A percentile compares a stretch with the other conserved stretches of the same genome.
phyloP scores from a whole-genome alignment of 2,888 invertebrate species.

The Germaria angustata region DNA sequence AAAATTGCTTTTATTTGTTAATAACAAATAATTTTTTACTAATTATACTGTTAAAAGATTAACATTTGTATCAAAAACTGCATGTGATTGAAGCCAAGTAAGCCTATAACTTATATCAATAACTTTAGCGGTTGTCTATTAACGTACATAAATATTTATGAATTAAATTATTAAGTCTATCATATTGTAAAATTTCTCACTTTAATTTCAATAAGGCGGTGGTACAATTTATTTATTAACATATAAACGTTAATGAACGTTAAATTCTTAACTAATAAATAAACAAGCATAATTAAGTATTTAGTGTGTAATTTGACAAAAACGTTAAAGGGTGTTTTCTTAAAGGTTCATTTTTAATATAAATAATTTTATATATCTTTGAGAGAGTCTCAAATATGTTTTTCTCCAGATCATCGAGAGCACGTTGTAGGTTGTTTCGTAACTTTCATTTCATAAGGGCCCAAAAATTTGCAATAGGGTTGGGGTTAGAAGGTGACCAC shows the following conservation, averaged over 20 bases:
- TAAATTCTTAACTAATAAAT: constrained; percentile 11
- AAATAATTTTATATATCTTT: too few relatives aligned
- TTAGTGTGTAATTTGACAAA: not conserved
- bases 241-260: constrained; percentile 8
- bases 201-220: not conserved
- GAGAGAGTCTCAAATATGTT: too few relatives aligned
- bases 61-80: not conserved
- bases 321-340: too few relatives aligned
- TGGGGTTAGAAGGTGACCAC: too few relatives aligned
- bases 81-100: not conserved
- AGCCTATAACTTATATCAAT: too few relatives aligned
- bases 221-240: not conserved
- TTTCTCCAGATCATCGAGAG: too few relatives aligned
- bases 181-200: constrained; percentile 33
- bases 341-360: too few relatives aligned
- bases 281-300: not conserved
- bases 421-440: too few relatives aligned
- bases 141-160: not conserved
- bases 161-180: constrained; percentile 22
- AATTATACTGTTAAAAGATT: constrained; percentile 8
- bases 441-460: too few relatives aligned
- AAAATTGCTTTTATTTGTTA: constrained; percentile 1
- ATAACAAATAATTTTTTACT: not conserved
- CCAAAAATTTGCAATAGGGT: too few relatives aligned
- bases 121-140: not conserved